phyloP scores from a whole-genome alignment of 2,888 invertebrate species.

The Dysmachus trigonus region DNA sequence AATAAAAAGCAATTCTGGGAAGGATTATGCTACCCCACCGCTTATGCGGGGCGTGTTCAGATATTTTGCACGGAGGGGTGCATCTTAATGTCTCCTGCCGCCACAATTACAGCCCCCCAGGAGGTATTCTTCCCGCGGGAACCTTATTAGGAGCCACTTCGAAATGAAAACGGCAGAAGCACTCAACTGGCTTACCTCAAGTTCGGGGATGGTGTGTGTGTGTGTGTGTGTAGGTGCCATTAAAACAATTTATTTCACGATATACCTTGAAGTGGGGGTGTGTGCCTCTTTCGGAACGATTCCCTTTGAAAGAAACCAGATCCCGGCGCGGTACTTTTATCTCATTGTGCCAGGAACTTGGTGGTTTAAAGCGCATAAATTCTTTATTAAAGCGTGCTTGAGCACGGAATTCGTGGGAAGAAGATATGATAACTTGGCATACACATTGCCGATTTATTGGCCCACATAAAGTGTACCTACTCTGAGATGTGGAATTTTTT shows the following conservation, averaged over 20 bases:
- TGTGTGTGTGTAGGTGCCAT: neutral
- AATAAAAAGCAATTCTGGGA: neutral
- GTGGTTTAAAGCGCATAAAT: conserved; percentile 27
- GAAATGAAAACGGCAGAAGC: neutral
- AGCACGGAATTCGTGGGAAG: conserved; percentile 2
- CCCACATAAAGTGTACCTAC: neutral
- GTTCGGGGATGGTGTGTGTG: neutral
- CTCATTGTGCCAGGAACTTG: neutral
- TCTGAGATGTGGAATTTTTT: neutral
- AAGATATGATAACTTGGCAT: conserved; percentile 15
- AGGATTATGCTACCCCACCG: neutral
- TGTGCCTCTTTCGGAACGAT: neutral
- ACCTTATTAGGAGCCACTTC: neutral
- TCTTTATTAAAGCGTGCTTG: conserved; percentile 25
- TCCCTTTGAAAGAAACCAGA: neutral
- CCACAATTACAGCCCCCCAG: neutral
- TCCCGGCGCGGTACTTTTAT: neutral
- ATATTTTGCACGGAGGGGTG: neutral
- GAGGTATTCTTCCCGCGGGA: neutral
- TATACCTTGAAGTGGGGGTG: neutral
- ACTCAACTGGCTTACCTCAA: neutral
- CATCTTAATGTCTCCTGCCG: neutral
- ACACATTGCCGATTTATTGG: conserved; percentile 18
- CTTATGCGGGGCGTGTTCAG: neutral
- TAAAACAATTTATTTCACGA: conserved; percentile 28